Evolutionary conservation across 2,888 invertebrate species (phyloP), one percentile per base, ranked within the genome.

Genomic region (Maniola hyperantus): DNA sequence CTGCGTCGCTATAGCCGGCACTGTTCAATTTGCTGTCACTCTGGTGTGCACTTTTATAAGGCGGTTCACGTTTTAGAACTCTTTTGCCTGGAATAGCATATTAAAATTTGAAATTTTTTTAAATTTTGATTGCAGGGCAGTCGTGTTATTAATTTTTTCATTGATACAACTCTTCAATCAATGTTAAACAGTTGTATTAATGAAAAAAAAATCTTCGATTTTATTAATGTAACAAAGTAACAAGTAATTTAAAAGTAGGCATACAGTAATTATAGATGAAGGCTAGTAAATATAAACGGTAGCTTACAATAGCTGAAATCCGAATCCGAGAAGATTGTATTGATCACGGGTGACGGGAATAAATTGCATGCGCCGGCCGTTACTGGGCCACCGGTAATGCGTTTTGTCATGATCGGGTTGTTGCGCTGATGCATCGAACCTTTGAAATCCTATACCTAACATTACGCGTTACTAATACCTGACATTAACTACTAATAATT

Each of bases 1-100:
- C 78, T 70, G 68, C 61, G 57, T 20, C 69, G 71, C 72, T 80
- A 50, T 78, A 79, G 83, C 87, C 86, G 80, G 80, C 77, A 84
- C 83, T 85, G 84, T 90, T 91, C 91, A 89, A 90, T 92, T 91
- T 89, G 79, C 88, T 87, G 90, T 89, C 81, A 79, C 74, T 67
- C 67, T 63, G 61, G 62, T 70, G 77, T 80, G 79, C 80, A 79
- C 74, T 81, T 80, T 77, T 71, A 68, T 69, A 42, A 57, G 39
- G 39, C 20, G 39, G 10, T 42, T 10, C 57, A 57, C 39, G 42
- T 39, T 57, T 42, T 57, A 20, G 13, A 54, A 34, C 34, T 36
- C 26, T 26, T 50, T 50, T 0, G 6, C 11, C 11, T 8, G 4
- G 50, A 15, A 46, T n/a, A 44, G 6, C 2, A 44, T 44, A n/a